Percentiles rank a stretch among this genome's conserved stretches.
Conservation (phyloP, 2,797 vertebrate species). For the Epinephelus malabaricus region DNA sequence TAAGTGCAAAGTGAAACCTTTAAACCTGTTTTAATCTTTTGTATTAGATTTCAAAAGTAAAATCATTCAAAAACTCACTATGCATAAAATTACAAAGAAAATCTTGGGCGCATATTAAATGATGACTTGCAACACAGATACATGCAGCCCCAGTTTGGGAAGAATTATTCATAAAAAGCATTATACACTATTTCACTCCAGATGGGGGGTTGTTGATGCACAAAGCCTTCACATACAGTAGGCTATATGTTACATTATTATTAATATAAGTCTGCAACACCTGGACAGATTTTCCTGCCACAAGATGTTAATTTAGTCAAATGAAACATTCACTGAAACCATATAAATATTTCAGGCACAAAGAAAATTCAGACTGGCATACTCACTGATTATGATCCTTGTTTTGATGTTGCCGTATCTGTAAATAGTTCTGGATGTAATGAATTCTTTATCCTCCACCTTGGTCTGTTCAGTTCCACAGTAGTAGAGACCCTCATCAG, state of each 20-base stretch:
- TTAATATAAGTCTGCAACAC: background rate
- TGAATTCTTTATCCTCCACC: rapidly evolving
- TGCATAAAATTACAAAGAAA: background rate
- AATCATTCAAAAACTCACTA: background rate
- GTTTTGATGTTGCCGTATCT: conserved; percentile 29
- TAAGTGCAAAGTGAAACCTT: background rate
- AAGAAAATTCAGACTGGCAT: background rate
- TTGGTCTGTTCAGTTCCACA: background rate
- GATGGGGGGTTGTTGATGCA: background rate
- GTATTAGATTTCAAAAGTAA: too few relatives aligned
- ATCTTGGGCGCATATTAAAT: background rate
- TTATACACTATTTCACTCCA: background rate
- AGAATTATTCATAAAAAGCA: background rate
- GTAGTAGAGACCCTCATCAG: too few relatives aligned
- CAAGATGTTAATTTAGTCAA: background rate
- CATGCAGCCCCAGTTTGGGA: background rate
- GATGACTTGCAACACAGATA: background rate
- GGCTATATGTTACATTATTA: too few relatives aligned
- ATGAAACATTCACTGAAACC: background rate
- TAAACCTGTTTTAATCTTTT: background rate
- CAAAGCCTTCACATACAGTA: background rate
- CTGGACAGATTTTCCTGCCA: background rate
- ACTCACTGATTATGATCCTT: conserved; percentile 50
- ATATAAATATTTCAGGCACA: background rate
- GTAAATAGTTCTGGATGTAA: rapidly evolving